Conservation (phyloP, 2,888 invertebrate genomes). For the Drosophila tripunctata region DNA sequence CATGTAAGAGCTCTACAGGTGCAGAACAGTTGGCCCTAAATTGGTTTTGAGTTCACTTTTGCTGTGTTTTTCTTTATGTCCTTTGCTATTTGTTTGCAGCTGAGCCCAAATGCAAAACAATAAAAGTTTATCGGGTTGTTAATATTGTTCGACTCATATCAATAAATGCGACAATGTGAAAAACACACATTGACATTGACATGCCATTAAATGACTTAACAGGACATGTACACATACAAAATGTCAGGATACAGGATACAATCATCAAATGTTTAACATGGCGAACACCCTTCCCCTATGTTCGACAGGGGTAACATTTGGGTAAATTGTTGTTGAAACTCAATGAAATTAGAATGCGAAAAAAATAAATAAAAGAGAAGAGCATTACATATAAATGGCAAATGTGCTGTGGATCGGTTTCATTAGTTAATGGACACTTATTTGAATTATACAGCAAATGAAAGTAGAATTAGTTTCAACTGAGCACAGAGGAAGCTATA, state of each 20-base stretch:
- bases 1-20: conserved; percentile 51
- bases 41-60: neutral
- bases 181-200: conserved; percentile 47
- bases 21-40: conserved; percentile 36
- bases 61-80: conserved; percentile 29
- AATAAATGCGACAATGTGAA: conserved; percentile 58
- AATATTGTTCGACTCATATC: conserved; percentile 63
- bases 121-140: conserved; percentile 79
- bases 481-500: neutral
- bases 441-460: conserved; percentile 31
- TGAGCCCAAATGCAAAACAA: conserved; percentile 58
- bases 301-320: conserved; percentile 46
- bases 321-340: conserved; percentile 66
- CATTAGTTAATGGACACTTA: conserved; percentile 71
- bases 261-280: conserved; percentile 52
- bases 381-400: conserved; percentile 31
- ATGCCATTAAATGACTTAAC: conserved; percentile 67
- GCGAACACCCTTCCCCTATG: conserved; percentile 9
- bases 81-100: conserved; percentile 68
- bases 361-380: conserved; percentile 21
- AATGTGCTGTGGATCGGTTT: conserved; percentile 33
- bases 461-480: conserved; percentile 40
- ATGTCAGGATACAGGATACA: conserved; percentile 36
- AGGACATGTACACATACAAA: conserved; percentile 27
- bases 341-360: conserved; percentile 76